Conservation (phyloP, 2,113 vertebrate genomes). For the Cyanistes caeruleus region DNA sequence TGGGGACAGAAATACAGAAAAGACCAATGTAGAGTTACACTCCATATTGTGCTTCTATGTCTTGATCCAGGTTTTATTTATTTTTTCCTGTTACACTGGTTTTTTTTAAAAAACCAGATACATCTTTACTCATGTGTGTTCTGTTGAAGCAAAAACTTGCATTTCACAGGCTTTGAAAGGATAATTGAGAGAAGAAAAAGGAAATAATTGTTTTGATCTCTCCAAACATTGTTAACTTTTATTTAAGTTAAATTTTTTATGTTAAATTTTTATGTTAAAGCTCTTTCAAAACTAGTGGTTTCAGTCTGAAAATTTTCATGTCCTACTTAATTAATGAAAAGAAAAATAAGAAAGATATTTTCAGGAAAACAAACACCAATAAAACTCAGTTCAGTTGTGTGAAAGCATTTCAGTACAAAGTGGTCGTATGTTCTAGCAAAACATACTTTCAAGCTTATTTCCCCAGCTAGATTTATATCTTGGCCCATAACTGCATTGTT, state of each 20-base stretch:
- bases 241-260: neutral
- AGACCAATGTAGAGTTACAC: neutral
- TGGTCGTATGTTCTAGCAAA: neutral
- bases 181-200: neutral
- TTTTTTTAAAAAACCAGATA: neutral
- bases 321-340: neutral
- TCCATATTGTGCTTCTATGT: neutral
- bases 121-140: neutral
- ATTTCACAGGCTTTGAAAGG: neutral
- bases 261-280: neutral
- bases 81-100: neutral
- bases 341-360: neutral
- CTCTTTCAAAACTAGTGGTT: neutral
- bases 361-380: neutral
- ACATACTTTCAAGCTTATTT: neutral
- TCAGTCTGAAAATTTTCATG: neutral
- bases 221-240: neutral
- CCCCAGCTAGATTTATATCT: neutral
- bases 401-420: neutral
- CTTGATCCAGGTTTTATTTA: neutral
- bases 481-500: neutral
- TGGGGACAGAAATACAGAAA: neutral
- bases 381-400: neutral
- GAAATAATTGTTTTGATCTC: neutral
- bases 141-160: neutral